Evolutionary conservation across 1,140 invertebrate species (phyloP), one percentile per base, ranked within the genome.

Genomic region (Charaxes varanes): DNA sequence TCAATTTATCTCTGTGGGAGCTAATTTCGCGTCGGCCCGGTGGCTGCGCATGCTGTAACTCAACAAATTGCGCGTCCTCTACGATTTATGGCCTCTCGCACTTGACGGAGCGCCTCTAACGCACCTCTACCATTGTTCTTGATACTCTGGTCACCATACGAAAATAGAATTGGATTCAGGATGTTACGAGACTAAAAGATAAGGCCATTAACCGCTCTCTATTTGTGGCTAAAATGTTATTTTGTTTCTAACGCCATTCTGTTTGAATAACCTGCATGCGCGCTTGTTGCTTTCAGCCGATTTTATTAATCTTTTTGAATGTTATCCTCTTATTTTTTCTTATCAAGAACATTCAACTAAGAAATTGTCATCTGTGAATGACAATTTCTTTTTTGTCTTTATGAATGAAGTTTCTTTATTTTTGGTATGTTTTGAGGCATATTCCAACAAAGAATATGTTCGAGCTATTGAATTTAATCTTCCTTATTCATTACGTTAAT

Each of bases 41-140:
- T 77, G 72, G 74, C 69, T 72, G 71, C 78, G 74, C 74, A 82
- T 82, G 78, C 60, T 78, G 78, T 83, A 80, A 83, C 78, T 83
- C 79, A 82, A 74, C 78, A 78, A 82, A 82, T 82, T 82, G 73
- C 78, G 67, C 68, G 73, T 82, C 76, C 69, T 68, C 52, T 51
- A 40, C 53, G 64, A 82, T 82, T 82, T 82, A 82, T 78, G 69
- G 60, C 24, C 63, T 51, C 62, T 69, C 67, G 55, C 69, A 65
- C 62, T 80, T 82, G 78, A 80, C 78, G 76, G 65, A 82, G 73
- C 69, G 65, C 56, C 38, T 42, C n/a, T n/a, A 55, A 50, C 58
- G 52, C 64, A 65, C 64, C 72, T 77, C 66, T 76, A 67, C 66
- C 64, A 77, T 79, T 82, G 74, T 79, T 74, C 68, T 76, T 73